Base-by-base conservation (phyloP, 2,888 invertebrate species). In the Lobophora halterata region DNA sequence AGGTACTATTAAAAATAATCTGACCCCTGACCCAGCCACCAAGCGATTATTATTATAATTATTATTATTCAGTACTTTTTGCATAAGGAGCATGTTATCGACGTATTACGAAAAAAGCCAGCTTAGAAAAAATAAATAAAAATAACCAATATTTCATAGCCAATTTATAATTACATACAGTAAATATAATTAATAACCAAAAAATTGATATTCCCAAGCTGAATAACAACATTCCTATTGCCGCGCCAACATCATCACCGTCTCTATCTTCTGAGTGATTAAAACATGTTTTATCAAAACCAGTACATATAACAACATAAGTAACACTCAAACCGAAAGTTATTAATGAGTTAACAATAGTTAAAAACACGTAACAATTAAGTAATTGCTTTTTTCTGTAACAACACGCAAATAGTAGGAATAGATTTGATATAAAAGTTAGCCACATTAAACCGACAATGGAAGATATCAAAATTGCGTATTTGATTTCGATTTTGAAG, bases 151-250 rank as follows among this genome's bases (percentile, higher is more conserved):
- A 38, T 36, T 38, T 34, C 44, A 54, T 42, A 54, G 57, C 60
- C 55, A 71, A 58, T 65, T 47, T 50, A 35, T 33, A 50, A 26
- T 41, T 45, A 7, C 44, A 47, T 1, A 29, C 47, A 4, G 36
- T 7, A 10, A 50, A 50, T 4, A 47, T 17, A 7, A 45, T 5
- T 0, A 50, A 9, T 5, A 37, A 6, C 12, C 28, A 17, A 1
- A 26, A 19, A 1, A 30, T 8, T 6, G 28, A 5, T 16, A 43
- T 43, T 0, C 12, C 3, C 1, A 33, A 1, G 9, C 17, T 17
- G 0, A 26, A 11, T 0, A 37, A 4, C 1, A 45, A 24, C 5
- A 47, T 2, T 0, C 30, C 24, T 1, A 46, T 2, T 0, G 29
- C 37, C 1, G 28, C 30, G 1, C 23, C 31, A 0, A 31, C 14